phyloP scores from a whole-genome alignment of 2,797 vertebrate species.

The Lerista edwardsae region DNA sequence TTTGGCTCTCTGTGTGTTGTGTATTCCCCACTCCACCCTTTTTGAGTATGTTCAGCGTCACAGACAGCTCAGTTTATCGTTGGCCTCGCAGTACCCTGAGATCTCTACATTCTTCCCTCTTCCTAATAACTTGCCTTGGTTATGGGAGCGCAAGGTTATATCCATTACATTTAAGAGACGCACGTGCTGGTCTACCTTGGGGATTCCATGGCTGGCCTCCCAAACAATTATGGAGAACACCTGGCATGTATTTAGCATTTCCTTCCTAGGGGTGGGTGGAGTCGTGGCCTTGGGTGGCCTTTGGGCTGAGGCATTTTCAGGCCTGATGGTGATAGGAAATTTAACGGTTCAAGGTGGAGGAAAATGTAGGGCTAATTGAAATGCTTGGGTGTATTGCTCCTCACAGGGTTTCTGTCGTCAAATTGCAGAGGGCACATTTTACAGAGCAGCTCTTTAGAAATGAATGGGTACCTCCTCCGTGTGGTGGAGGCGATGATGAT shows the following conservation, averaged over 20 bases:
- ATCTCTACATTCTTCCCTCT: not conserved
- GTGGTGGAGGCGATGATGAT: constrained; percentile 22
- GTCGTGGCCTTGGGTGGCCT: constrained; percentile 19
- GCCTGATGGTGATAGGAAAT: not conserved
- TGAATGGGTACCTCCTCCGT: constrained; percentile 45
- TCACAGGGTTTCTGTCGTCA: constrained; percentile 7
- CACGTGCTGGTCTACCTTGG: constrained; percentile 40
- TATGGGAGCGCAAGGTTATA: constrained; percentile 49
- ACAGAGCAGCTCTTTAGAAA: not conserved
- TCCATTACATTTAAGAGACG: constrained; percentile 28
- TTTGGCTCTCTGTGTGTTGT: not conserved
- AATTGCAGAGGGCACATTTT: constrained; percentile 18
- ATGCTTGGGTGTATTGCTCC: not conserved
- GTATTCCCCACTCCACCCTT: not conserved
- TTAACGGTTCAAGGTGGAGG: not conserved
- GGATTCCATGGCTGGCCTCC: constrained; percentile 56
- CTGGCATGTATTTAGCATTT: constrained; percentile 58
- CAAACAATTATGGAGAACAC: constrained; percentile 62
- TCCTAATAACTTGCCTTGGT: constrained; percentile 43
- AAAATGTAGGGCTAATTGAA: not conserved
- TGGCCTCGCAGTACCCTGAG: constrained; percentile 40
- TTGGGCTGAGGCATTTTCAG: constrained; percentile 29
- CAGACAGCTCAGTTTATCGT: not conserved
- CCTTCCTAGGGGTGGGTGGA: constrained; percentile 41
- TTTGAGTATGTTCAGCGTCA: constrained; percentile 24